These are phyloP conservation scores for Takifugu bimaculatus DNA, from an alignment of 2,113 vertebrate species.

Conservation along the genomic window DNA sequence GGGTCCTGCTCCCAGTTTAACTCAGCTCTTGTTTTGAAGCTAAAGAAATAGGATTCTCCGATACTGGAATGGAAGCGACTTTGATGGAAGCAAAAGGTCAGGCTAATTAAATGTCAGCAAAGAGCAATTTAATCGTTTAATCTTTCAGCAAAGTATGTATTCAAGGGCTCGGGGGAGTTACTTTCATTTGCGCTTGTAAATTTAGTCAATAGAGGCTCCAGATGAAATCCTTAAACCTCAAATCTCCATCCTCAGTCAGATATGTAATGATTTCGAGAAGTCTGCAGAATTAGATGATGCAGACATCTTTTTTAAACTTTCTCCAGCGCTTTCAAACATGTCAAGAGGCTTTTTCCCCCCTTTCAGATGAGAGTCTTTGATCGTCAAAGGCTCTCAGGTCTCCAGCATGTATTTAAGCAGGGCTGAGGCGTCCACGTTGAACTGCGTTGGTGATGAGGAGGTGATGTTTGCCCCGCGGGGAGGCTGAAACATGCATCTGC, in stretches of 20 bases:
- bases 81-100: constrained; percentile 55
- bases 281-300: no score
- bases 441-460: constrained; percentile 47
- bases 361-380: not conserved
- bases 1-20: no score
- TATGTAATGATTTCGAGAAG: no score
- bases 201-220: constrained; percentile 11
- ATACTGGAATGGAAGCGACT: constrained; percentile 44
- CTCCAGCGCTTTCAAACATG: no score
- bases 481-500: constrained; percentile 13
- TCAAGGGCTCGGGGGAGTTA: constrained; percentile 23
- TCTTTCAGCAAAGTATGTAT: constrained; percentile 43
- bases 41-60: constrained; percentile 13
- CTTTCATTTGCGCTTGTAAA: constrained; percentile 5
- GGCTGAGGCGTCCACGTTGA: constrained; percentile 34
- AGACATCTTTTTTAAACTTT: no score
- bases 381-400: no score
- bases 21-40: not conserved
- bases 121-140: constrained; percentile 63
- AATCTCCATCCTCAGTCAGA: no score
- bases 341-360: no score
- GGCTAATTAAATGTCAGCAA: constrained; percentile 68
- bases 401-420: not conserved
- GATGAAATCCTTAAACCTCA: not conserved
- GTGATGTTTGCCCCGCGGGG: constrained; percentile 23